Evolutionary conservation across 2,797 vertebrate genomes (phyloP).

Genomic region (Acrossocheilus wenchowensis): DNA sequence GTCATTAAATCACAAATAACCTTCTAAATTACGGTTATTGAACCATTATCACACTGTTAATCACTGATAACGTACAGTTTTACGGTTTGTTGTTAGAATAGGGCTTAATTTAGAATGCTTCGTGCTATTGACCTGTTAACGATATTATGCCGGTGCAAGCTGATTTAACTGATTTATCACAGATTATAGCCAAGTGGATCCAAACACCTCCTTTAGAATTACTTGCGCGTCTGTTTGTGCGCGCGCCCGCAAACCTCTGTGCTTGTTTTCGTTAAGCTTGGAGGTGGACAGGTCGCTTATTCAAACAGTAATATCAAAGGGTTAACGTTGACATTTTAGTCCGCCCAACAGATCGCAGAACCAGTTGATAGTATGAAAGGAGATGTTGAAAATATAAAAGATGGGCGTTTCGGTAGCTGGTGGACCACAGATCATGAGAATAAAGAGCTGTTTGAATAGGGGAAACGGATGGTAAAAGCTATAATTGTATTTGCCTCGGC

Average conservation of each 20-base stretch:
- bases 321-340: slow-evolving; percentile 59
- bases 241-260: neutral
- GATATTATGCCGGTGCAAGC: slow-evolving; percentile 16
- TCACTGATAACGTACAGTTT: slow-evolving; percentile 63
- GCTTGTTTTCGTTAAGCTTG: neutral
- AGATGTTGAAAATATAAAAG: slow-evolving; percentile 80
- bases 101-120: slow-evolving; percentile 44
- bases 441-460: slow-evolving; percentile 85
- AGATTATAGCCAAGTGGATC: slow-evolving; percentile 16
- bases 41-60: slow-evolving; percentile 77
- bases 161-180: slow-evolving; percentile 47
- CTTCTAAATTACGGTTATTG: slow-evolving; percentile 65
- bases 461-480: slow-evolving; percentile 84
- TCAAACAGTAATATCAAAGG: slow-evolving; percentile 54
- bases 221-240: neutral
- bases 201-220: neutral
- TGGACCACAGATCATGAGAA: slow-evolving; percentile 78
- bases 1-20: slow-evolving; percentile 73
- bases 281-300: slow-evolving; percentile 44
- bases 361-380: slow-evolving; percentile 76
- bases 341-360: slow-evolving; percentile 62
- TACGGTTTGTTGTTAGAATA: slow-evolving; percentile 54
- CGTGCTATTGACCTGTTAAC: slow-evolving; percentile 50
- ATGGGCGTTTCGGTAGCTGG: slow-evolving; percentile 74
- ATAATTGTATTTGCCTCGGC: slow-evolving; percentile 98